Base-by-base conservation (phyloP, 2,888 invertebrate genomes). In the Listrodromus nycthemerus region DNA sequence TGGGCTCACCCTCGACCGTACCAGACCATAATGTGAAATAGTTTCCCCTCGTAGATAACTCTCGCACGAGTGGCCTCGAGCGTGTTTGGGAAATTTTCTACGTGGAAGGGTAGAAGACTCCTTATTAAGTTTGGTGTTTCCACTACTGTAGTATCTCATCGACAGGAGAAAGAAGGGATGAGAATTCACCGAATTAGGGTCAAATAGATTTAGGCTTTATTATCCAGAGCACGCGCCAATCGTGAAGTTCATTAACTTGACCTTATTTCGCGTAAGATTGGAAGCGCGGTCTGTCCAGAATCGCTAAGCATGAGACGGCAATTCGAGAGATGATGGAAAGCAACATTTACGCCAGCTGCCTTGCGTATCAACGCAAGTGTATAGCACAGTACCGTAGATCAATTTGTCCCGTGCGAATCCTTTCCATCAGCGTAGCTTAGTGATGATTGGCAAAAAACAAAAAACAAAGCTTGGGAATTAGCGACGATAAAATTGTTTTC, bases 201-300 rank as follows among this genome's bases (percentile, higher is more conserved):
- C 58, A 61, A 61, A 61, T 61, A 61, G 58, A 61, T 61, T 61
- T 61, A 27, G 58, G 58, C 27, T 61, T 61, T 61, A 61, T 30
- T 61, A 61, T 16, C 58, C 27, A 1, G 55, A 55, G 55, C 55
- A 27, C 58, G 27, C 58, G 30, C 16, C 58, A 61, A 61, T 61
- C 58, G 27, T 61, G 58, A 61, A 24, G 24, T 30, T 61, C 1
- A 24, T 21, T 55, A 24, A 55, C 30, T 61, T 30, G 58, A 61
- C 30, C 55, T 55, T 55, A 55, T 55, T 55, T 55, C 55, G 24
- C 55, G 55, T 55, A 24, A 55, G 55, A 55, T 55, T 55, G 55
- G 13, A 55, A 24, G 21, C 21, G 24, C 19, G 55, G 21, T 55
- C 24, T 55, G 55, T 24, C 24, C 4, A 21, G 24, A 55, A 55